Conservation (phyloP, 2,113 vertebrate species). For the Uropsilus gracilis region DNA sequence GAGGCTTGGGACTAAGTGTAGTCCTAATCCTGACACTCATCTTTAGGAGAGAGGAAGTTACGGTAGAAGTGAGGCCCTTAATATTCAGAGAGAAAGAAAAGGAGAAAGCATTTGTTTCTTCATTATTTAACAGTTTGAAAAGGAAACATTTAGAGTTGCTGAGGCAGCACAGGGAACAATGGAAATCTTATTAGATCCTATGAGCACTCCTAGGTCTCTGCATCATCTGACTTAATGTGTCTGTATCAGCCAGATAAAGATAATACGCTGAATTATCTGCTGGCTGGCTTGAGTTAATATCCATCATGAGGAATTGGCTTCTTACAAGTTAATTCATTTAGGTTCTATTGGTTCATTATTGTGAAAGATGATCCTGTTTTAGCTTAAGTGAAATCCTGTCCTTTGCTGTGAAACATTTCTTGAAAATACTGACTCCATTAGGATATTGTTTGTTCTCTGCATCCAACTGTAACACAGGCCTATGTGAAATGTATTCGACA, state of each 20-base stretch:
- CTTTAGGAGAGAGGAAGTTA: not conserved
- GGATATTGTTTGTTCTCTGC: not conserved
- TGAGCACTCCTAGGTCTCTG: not conserved
- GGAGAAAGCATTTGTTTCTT: not conserved
- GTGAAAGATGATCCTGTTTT: constrained; percentile 63
- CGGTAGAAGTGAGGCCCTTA: not conserved
- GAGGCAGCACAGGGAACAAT: not conserved
- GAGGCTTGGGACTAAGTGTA: not conserved
- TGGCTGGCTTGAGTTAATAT: constrained; percentile 15
- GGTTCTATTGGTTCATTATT: constrained; percentile 53
- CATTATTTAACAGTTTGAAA: not conserved
- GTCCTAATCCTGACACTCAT: not conserved
- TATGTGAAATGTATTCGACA: not conserved
- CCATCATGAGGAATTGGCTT: constrained; percentile 25
- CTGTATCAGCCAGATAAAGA: constrained; percentile 46
- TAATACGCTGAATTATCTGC: constrained; percentile 48
- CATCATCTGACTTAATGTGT: constrained; percentile 1
- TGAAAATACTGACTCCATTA: not conserved
- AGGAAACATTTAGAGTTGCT: not conserved
- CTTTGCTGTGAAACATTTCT: constrained; percentile 32
- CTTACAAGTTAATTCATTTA: constrained; percentile 63
- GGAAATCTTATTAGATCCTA: not conserved
- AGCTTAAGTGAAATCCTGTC: constrained; percentile 21
- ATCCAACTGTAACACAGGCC: not conserved
- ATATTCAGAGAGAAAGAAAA: not conserved